Percentiles rank a stretch among this genome's conserved stretches.
phyloP scores from a whole-genome alignment of 2,113 vertebrate species.

The Leucopsar rothschildi region DNA sequence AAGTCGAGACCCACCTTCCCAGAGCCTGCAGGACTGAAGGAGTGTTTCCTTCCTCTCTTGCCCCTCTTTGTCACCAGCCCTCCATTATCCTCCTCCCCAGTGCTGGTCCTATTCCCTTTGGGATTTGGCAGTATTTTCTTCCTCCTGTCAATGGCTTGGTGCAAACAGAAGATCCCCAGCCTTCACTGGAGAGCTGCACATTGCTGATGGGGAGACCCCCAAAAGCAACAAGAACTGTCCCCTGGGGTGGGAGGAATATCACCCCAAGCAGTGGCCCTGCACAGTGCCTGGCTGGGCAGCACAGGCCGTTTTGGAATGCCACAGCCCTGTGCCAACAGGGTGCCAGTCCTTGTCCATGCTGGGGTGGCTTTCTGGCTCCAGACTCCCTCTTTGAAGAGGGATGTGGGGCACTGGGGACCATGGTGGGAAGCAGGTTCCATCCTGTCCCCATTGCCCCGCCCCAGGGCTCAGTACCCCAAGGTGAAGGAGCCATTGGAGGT shows the following conservation, averaged over 20 bases:
- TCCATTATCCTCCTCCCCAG: not conserved
- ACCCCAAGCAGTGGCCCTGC: not conserved
- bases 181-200: not conserved
- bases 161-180: not conserved
- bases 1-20: not conserved
- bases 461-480: constrained; percentile 65
- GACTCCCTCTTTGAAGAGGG: not conserved
- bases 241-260: not conserved
- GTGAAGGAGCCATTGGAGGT: constrained; percentile 68
- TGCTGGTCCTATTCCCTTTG: not conserved
- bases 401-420: not conserved
- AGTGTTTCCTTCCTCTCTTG: not conserved
- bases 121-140: constrained; percentile 30
- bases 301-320: fast-evolving
- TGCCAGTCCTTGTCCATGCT: not conserved
- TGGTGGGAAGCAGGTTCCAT: not conserved
- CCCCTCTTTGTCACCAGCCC: not conserved
- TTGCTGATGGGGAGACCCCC: not conserved
- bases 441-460: not conserved
- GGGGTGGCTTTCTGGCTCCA: not conserved
- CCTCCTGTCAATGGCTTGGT: not conserved
- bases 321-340: too few relatives aligned
- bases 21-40: not conserved
- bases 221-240: not conserved
- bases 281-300: not conserved